Evolutionary conservation across 2,888 invertebrate genomes (phyloP).

Genomic region (Lithophane ornitopus): DNA sequence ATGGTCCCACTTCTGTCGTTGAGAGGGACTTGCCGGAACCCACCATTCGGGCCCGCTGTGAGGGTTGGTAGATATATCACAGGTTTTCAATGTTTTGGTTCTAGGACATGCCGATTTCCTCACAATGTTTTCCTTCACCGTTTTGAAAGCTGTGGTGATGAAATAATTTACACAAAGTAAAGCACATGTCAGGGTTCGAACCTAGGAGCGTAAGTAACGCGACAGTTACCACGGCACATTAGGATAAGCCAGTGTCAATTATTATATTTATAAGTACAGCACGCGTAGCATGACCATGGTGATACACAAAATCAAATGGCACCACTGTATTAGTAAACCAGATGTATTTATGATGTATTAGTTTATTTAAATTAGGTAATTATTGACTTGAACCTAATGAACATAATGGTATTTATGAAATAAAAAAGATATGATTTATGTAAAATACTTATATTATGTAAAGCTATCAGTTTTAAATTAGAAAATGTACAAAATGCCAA

Average conservation of each 20-base stretch:
- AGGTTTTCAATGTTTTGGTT: too few relatives aligned
- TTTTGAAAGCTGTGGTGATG: too few relatives aligned
- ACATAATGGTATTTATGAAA: neutral
- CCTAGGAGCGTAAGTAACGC: too few relatives aligned
- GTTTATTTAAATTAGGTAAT: neutral
- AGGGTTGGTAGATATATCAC: too few relatives aligned
- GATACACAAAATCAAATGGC: neutral
- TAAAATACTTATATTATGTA: conserved; percentile 49
- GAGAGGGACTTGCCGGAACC: too few relatives aligned
- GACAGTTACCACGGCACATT: neutral
- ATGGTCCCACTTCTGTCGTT: too few relatives aligned
- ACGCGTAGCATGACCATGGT: too few relatives aligned
- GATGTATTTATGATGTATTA: neutral
- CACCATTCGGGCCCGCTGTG: too few relatives aligned
- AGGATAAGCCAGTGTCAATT: conserved; percentile 30
- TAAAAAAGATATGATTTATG: conserved; percentile 16
- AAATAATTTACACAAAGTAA: too few relatives aligned
- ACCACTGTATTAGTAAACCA: neutral
- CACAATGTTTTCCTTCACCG: too few relatives aligned
- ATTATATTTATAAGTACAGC: neutral
- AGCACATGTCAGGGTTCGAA: too few relatives aligned
- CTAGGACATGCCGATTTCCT: too few relatives aligned
- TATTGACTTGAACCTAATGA: neutral
- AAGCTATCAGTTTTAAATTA: conserved; percentile 28
- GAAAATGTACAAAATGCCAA: conserved; percentile 47